Evolutionary conservation across 30 jellyfish, hydroid and myxozoan genomes (phyloP).

Genomic region (Sanderia malayensis): DNA sequence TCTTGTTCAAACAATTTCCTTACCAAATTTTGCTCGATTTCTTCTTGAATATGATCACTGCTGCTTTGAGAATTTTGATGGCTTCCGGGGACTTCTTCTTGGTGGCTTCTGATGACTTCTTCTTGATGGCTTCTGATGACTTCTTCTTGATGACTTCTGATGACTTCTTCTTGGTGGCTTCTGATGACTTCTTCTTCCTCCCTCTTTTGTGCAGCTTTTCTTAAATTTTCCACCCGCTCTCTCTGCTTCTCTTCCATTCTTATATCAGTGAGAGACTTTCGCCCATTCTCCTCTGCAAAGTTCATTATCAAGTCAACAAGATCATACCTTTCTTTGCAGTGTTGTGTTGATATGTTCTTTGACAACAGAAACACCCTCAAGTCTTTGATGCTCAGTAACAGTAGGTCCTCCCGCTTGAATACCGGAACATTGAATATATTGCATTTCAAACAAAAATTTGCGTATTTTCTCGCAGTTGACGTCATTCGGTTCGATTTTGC

Average conservation of each 20-base stretch:
- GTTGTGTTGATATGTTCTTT: constrained; percentile 56
- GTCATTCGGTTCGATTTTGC: constrained; percentile 48
- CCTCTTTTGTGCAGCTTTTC: constrained; percentile 74
- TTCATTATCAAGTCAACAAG: constrained; percentile 87
- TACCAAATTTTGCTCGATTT: neutral
- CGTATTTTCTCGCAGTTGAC: constrained; percentile 6
- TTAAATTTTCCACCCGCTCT: constrained; percentile 63
- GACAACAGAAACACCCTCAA: constrained; percentile 55
- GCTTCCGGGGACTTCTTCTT: neutral
- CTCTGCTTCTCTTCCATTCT: constrained; percentile 60
- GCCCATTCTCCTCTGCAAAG: constrained; percentile 87
- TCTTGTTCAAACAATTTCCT: neutral
- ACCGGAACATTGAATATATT: constrained; percentile 47
- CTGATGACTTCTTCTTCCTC: constrained; percentile 52
- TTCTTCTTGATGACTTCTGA: neutral
- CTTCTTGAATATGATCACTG: neutral
- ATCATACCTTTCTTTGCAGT: constrained; percentile 85
- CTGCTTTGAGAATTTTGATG: neutral
- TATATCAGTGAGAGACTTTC: constrained; percentile 59
- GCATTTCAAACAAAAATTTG: constrained; percentile 66
- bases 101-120: constrained; percentile 20
- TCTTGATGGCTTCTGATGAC: constrained; percentile 42
- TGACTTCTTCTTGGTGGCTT: constrained; percentile 2
- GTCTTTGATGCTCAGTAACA: constrained; percentile 69
- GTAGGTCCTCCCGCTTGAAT: constrained; percentile 72